phyloP scores from a whole-genome alignment of 2,797 vertebrate genomes.

The Synaphobranchus kaupii region DNA sequence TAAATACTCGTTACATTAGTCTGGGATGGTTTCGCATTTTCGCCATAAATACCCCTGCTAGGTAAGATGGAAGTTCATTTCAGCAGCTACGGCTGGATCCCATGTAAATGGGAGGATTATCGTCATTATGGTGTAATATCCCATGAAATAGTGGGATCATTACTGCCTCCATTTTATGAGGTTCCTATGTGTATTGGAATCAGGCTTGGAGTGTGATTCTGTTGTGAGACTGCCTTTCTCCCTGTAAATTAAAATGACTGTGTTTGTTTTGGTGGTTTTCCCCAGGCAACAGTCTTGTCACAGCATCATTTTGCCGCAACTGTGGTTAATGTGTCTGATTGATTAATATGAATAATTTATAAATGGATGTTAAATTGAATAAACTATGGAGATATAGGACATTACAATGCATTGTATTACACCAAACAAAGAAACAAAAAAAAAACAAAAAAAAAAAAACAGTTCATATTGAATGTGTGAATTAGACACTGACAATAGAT shows the following conservation, averaged over 20 bases:
- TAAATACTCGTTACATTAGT: conserved; percentile 88
- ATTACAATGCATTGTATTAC: neutral
- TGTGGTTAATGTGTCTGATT: conserved; percentile 63
- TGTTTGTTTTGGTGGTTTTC: conserved; percentile 67
- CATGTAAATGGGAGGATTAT: conserved; percentile 96
- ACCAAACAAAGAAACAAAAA: neutral
- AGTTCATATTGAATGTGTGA: neutral
- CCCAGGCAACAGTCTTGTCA: conserved; percentile 50
- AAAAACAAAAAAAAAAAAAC: neutral
- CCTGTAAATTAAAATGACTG: conserved; percentile 59
- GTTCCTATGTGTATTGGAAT: conserved; percentile 82
- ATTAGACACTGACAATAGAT: neutral
- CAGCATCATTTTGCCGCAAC: conserved; percentile 50
- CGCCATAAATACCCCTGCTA: conserved; percentile 90
- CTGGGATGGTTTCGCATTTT: conserved; percentile 83
- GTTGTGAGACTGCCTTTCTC: conserved; percentile 52
- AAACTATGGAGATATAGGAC: conserved; percentile 6
- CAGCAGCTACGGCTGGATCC: conserved; percentile 87
- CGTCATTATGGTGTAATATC: conserved; percentile 99
- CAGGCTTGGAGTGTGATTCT: conserved; percentile 59
- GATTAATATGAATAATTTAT: conserved; percentile 61
- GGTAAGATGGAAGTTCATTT: conserved; percentile 90
- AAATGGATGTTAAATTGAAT: conserved; percentile 4
- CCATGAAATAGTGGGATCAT: conserved; percentile 98
- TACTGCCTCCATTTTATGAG: conserved; percentile 89